Evolutionary conservation across 2,797 vertebrate genomes (phyloP).

Genomic region (Malurus leucopterus): DNA sequence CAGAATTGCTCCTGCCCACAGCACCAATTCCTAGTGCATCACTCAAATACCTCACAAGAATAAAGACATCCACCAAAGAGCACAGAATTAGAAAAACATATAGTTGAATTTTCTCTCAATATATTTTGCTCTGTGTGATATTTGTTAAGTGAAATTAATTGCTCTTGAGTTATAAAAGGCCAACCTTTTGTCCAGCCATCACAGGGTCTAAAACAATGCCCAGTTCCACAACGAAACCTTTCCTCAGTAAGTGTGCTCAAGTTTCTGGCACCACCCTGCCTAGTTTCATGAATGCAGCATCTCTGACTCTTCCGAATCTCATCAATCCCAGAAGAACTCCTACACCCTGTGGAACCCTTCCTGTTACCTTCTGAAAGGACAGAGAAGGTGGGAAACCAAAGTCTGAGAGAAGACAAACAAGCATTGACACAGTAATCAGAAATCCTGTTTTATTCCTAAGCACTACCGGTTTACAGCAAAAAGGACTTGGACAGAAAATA

Average conservation of each 20-base stretch:
- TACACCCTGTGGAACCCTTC: rapidly evolving
- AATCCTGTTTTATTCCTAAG: not conserved
- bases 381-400: not conserved
- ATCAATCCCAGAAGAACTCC: not conserved
- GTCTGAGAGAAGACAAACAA: not conserved
- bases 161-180: not conserved
- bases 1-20: not conserved
- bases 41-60: not conserved
- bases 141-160: not conserved
- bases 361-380: not conserved
- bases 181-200: not conserved
- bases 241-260: not conserved
- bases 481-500: not conserved
- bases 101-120: not conserved
- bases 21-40: not conserved
- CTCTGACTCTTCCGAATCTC: not conserved
- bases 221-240: not conserved
- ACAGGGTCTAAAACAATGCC: not conserved
- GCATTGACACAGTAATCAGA: not conserved
- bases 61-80: not conserved
- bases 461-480: not conserved
- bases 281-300: not conserved
- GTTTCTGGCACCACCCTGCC: not conserved
- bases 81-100: not conserved
- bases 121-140: not conserved